These are phyloP conservation scores for Pachyseris speciosa DNA, from an alignment of 64 coral and sea anemone genomes.

Conservation along the genomic window DNA sequence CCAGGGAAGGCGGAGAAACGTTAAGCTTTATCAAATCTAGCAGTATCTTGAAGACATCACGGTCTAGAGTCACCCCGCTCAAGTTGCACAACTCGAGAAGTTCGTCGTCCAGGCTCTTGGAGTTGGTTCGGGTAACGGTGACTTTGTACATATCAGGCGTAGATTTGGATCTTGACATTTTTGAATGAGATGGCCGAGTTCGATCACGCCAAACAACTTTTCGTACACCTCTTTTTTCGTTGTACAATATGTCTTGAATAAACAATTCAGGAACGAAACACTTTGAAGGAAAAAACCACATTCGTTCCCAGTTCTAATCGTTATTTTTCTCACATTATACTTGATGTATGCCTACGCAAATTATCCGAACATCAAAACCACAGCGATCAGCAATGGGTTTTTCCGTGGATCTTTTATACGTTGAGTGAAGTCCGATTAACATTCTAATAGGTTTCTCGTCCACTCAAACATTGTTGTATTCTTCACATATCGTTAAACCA, in stretches of 20 bases:
- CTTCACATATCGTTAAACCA: no score
- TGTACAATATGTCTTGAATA: no score
- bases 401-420: no score
- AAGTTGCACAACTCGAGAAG: slow-evolving; percentile 90
- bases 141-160: slow-evolving; percentile 89
- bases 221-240: background rate
- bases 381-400: no score
- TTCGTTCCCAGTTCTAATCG: background rate
- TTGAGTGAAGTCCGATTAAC: no score
- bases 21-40: slow-evolving; percentile 96
- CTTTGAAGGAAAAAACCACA: background rate
- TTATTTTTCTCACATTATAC: background rate
- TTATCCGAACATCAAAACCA: no score
- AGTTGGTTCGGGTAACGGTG: slow-evolving; percentile 62
- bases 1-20: slow-evolving; percentile 88
- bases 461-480: no score
- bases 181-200: background rate
- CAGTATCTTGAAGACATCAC: slow-evolving; percentile 94
- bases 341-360: background rate
- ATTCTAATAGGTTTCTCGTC: no score
- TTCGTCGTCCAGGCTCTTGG: slow-evolving; percentile 90
- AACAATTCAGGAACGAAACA: background rate
- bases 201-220: background rate
- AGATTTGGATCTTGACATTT: slow-evolving; percentile 84
- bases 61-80: slow-evolving; percentile 92